These are phyloP conservation scores for Diabrotica virgifera DNA, from an alignment of 1,140 invertebrate species.

Conservation along the genomic window DNA sequence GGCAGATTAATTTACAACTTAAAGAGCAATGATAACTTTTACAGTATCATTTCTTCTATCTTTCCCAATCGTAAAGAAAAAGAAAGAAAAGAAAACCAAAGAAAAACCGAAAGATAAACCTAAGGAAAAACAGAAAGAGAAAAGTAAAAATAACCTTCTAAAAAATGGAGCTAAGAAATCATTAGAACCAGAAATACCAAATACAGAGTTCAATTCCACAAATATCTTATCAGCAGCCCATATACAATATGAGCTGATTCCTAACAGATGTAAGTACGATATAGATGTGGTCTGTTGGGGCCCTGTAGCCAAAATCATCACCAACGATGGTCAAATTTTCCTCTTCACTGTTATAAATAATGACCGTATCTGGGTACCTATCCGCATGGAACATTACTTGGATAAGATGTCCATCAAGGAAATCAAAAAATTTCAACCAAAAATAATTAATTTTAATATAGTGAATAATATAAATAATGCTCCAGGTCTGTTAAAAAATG, in stretches of 20 bases:
- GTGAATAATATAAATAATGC: background rate
- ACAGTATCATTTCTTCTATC: slow-evolving; percentile 5
- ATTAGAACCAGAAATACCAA: background rate
- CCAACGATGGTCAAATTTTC: slow-evolving; percentile 20
- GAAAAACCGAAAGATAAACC: background rate
- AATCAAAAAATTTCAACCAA: slow-evolving; percentile 24
- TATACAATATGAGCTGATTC: slow-evolving; percentile 26
- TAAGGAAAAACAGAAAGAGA: background rate
- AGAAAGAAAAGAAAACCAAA: background rate
- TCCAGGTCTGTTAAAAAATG: background rate
- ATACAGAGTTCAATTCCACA: background rate
- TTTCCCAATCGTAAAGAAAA: slow-evolving; percentile 6
- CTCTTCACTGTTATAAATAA: slow-evolving; percentile 23
- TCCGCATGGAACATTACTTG: slow-evolving; percentile 25
- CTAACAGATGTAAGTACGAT: slow-evolving; percentile 20
- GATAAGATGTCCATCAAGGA: slow-evolving; percentile 23
- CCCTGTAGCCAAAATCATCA: slow-evolving; percentile 27
- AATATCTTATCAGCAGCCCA: slow-evolving; percentile 11
- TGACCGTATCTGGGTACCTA: slow-evolving; percentile 24
- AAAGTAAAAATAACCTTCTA: background rate
- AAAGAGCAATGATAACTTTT: slow-evolving; percentile 7
- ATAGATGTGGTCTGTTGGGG: slow-evolving; percentile 29
- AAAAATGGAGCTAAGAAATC: background rate
- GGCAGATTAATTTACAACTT: too few species aligned
- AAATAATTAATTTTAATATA: slow-evolving; percentile 25